Evolutionary conservation across 1,140 invertebrate genomes (phyloP).

Genomic region (Hyphantria cunea): DNA sequence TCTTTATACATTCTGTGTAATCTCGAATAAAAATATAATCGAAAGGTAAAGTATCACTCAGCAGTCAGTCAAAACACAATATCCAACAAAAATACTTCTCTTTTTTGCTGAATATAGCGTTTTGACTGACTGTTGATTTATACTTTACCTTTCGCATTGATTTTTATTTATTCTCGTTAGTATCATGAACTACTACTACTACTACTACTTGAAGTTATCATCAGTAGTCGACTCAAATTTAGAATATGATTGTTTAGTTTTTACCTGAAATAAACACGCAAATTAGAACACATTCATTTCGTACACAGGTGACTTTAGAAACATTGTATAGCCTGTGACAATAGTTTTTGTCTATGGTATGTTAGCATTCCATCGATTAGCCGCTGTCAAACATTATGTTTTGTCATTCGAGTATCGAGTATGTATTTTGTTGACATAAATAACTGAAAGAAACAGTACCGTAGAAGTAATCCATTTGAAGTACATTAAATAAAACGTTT

Average conservation of each 20-base stretch:
- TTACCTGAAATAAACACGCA: slow-evolving; percentile 51
- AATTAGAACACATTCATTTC: not conserved
- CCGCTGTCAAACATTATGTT: slow-evolving; percentile 69
- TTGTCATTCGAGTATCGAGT: slow-evolving; percentile 26
- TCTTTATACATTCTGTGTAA: too few species aligned
- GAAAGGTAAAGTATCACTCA: too few species aligned
- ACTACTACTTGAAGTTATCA: slow-evolving; percentile 54
- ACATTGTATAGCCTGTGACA: not conserved
- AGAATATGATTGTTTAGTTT: slow-evolving; percentile 44
- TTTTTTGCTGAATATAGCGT: too few species aligned
- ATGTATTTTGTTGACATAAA: too few species aligned
- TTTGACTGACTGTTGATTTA: too few species aligned
- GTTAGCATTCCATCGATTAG: slow-evolving; percentile 63
- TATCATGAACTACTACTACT: slow-evolving; percentile 58
- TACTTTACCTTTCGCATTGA: slow-evolving; percentile 53
- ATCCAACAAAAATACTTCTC: too few species aligned
- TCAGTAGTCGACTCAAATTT: slow-evolving; percentile 56
- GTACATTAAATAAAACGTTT: slow-evolving; percentile 19
- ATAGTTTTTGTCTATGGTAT: slow-evolving; percentile 26
- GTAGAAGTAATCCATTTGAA: slow-evolving; percentile 8
- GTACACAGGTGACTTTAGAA: slow-evolving; percentile 17
- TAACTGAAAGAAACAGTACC: slow-evolving; percentile 30
- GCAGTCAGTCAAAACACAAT: too few species aligned
- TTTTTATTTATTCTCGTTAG: slow-evolving; percentile 52
- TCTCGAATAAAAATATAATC: too few species aligned